A percentile compares a stretch with the other conserved stretches of the same genome.
Conservation (phyloP, 2,888 invertebrate genomes). For the Helobdella robusta region DNA sequence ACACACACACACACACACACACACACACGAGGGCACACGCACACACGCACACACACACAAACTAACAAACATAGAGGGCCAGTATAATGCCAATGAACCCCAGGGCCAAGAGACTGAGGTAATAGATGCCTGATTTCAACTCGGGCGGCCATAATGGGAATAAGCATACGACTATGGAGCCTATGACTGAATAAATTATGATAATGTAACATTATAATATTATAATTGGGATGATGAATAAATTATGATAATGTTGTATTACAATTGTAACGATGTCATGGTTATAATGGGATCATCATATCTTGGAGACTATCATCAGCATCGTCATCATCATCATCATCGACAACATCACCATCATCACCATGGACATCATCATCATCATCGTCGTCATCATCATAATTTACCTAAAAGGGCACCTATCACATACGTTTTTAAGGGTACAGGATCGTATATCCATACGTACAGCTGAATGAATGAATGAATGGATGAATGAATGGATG, state of each 20-base stretch:
- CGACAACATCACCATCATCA: no score
- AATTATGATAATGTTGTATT: neutral
- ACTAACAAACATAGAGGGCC: constrained; percentile 65
- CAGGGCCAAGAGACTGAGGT: constrained; percentile 85
- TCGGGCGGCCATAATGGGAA: constrained; percentile 98
- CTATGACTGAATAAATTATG: constrained; percentile 59
- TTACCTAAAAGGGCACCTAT: constrained; percentile 62
- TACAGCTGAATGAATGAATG: constrained; percentile 55
- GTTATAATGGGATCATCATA: no score
- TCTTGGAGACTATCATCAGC: no score
- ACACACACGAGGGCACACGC: constrained; percentile 7
- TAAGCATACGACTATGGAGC: constrained; percentile 86
- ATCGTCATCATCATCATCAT: no score
- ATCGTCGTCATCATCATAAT: no score
- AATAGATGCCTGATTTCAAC: constrained; percentile 82
- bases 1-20: constrained; percentile 12
- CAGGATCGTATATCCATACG: constrained; percentile 96
- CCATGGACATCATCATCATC: no score
- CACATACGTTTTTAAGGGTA: constrained; percentile 69
- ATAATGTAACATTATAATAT: neutral
- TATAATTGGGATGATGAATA: neutral
- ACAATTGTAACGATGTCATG: neutral
- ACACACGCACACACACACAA: constrained; percentile 11
- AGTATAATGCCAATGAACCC: constrained; percentile 88
- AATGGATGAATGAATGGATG: neutral